Evolutionary conservation across 1,140 invertebrate species (phyloP).

Genomic region (Solenopsis invicta): DNA sequence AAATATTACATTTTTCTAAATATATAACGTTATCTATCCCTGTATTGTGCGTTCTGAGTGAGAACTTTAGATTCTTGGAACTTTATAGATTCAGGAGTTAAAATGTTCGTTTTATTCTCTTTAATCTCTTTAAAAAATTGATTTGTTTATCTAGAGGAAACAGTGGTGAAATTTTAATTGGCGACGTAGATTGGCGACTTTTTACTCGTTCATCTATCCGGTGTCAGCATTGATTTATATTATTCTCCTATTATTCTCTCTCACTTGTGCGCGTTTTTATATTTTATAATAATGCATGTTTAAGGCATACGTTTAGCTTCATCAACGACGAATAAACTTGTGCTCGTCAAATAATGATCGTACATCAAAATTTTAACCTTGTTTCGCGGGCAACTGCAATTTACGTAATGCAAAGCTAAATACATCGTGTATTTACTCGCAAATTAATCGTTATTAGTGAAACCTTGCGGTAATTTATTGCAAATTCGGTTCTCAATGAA

Average conservation of each 20-base stretch:
- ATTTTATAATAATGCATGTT: neutral
- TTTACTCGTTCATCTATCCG: neutral
- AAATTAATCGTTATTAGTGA: conserved; percentile 8
- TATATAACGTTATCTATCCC: too few relatives aligned
- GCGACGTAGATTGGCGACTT: neutral
- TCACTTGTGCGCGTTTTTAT: neutral
- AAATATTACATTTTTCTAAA: too few relatives aligned
- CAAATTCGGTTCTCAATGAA: neutral
- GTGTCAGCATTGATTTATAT: neutral
- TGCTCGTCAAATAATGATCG: neutral
- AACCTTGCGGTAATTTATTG: neutral
- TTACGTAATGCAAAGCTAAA: neutral
- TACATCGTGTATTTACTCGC: neutral
- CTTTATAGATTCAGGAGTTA: neutral
- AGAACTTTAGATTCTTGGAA: neutral
- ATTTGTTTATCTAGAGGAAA: conserved; percentile 1
- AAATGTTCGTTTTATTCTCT: neutral
- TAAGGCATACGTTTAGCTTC: neutral
- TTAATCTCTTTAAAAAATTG: neutral
- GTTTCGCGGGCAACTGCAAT: neutral
- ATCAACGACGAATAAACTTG: neutral
- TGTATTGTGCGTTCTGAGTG: neutral
- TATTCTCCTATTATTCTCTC: neutral
- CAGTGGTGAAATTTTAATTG: neutral
- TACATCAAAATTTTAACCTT: neutral